Evolutionary conservation across 2,797 vertebrate species (phyloP).

Genomic region (Platalea minor): DNA sequence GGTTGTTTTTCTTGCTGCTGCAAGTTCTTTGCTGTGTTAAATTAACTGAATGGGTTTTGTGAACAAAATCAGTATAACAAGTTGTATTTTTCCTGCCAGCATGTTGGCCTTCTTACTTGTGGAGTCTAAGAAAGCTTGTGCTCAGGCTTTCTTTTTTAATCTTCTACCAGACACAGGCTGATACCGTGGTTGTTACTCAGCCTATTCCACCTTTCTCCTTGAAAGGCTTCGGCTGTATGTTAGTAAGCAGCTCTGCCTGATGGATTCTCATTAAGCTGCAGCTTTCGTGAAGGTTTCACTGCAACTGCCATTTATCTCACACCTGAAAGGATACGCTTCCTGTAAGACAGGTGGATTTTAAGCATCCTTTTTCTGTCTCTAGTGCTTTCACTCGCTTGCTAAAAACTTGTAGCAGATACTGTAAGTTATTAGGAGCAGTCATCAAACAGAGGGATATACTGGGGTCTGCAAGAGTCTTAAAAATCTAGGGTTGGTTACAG

Average conservation of each 20-base stretch:
- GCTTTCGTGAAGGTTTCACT: conserved; percentile 44
- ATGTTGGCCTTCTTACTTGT: neutral
- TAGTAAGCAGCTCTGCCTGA: conserved; percentile 51
- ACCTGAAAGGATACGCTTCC: neutral
- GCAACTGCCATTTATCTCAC: conserved; percentile 44
- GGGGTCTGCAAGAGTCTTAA: neutral
- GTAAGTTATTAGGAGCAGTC: neutral
- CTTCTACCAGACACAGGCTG: neutral
- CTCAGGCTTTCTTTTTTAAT: conserved; percentile 5
- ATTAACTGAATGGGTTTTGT: neutral
- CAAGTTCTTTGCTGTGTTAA: neutral
- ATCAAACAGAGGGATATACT: neutral
- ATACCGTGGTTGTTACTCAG: neutral
- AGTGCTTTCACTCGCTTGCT: neutral
- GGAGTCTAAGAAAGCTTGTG: neutral
- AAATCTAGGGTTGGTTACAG: neutral
- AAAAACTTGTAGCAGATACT: neutral
- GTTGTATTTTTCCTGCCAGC: conserved; percentile 17
- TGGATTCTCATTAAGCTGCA: conserved; percentile 54
- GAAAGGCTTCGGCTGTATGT: neutral
- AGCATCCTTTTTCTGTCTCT: conserved; percentile 1
- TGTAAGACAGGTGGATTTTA: conserved; percentile 34
- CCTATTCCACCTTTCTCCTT: neutral
- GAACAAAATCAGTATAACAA: neutral
- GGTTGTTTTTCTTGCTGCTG: neutral